phyloP scores from a whole-genome alignment of 2,888 invertebrate species.

The Dendrolimus pini region DNA sequence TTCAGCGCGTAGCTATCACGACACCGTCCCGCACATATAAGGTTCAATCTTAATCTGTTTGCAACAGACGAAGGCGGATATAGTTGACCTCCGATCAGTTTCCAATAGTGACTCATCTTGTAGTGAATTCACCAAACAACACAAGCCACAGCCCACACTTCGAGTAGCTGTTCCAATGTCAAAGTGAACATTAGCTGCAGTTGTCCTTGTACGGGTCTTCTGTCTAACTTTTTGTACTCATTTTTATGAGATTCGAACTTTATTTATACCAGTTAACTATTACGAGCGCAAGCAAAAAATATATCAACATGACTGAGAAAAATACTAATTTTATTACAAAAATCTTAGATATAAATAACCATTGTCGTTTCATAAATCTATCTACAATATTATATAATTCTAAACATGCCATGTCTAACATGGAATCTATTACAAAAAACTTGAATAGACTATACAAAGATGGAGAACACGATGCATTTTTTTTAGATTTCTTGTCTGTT shows the following conservation, averaged over 20 bases:
- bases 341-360: too few species aligned
- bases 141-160: slow-evolving; percentile 30
- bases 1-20: slow-evolving; percentile 6
- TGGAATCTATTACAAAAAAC: too few species aligned
- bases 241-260: not conserved
- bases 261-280: too few species aligned
- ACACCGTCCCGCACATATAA: slow-evolving; percentile 5
- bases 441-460: too few species aligned
- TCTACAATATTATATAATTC: too few species aligned
- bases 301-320: too few species aligned
- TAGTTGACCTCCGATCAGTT: slow-evolving; percentile 50
- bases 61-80: slow-evolving; percentile 45
- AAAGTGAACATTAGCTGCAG: slow-evolving; percentile 15
- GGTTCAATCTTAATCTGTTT: slow-evolving; percentile 17
- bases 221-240: not conserved
- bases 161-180: slow-evolving; percentile 22
- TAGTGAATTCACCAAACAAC: slow-evolving; percentile 27
- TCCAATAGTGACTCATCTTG: slow-evolving; percentile 47
- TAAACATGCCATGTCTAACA: too few species aligned
- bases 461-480: too few species aligned
- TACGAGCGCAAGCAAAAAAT: too few species aligned
- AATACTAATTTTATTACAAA: too few species aligned
- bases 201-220: not conserved
- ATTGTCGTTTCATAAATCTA: too few species aligned
- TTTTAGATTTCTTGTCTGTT: too few species aligned